Evolutionary conservation across 92 coral and sea anemone species (phyloP).

Genomic region (Umimayanthus chanpuru): DNA sequence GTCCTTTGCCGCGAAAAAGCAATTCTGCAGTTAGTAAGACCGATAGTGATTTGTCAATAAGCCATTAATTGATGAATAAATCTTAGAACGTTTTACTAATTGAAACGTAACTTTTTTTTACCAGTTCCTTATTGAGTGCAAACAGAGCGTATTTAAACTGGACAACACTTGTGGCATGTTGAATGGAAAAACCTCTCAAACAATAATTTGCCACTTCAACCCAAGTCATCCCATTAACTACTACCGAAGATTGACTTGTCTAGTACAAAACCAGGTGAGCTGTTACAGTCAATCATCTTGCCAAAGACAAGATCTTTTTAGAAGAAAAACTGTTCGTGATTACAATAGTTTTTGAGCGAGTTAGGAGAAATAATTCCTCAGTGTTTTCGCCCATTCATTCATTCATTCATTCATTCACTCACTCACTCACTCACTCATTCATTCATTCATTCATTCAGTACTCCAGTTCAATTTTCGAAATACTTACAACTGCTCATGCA

Average conservation of each 20-base stretch:
- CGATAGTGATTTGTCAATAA: too few relatives aligned
- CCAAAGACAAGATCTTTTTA: not conserved
- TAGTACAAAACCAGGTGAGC: conserved; percentile 90
- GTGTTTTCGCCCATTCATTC: too few relatives aligned
- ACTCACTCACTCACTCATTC: too few relatives aligned
- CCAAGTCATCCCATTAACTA: conserved; percentile 88
- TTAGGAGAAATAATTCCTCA: too few relatives aligned
- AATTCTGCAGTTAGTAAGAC: not conserved
- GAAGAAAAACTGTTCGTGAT: not conserved
- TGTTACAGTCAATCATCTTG: not conserved
- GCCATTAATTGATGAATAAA: not conserved
- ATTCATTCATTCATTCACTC: too few relatives aligned
- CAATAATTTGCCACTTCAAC: conserved; percentile 67
- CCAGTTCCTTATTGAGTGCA: conserved; percentile 91
- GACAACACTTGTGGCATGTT: conserved; percentile 81
- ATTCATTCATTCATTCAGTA: too few relatives aligned
- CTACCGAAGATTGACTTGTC: conserved; percentile 85
- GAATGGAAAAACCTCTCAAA: conserved; percentile 71
- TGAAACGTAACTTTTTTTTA: not conserved
- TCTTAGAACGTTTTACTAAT: not conserved
- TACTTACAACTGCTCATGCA: too few relatives aligned
- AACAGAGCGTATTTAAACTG: conserved; percentile 85
- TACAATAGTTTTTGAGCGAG: too few relatives aligned
- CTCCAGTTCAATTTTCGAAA: too few relatives aligned
- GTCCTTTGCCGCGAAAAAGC: not conserved